Evolutionary conservation across 2,113 vertebrate species (phyloP).

Genomic region (Eudorcas thomsonii): DNA sequence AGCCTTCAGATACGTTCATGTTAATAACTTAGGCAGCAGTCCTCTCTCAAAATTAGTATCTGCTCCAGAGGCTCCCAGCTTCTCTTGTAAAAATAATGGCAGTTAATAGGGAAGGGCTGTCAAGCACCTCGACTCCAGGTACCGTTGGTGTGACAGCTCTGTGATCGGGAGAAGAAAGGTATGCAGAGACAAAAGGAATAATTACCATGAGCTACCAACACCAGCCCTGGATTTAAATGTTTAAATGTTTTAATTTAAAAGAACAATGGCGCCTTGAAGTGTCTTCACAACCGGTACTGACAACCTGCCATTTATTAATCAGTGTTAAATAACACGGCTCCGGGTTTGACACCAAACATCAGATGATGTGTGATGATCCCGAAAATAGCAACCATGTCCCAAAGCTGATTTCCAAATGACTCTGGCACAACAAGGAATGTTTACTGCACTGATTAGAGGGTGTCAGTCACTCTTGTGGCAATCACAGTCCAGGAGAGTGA

Average conservation of each 20-base stretch:
- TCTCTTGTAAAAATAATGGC: conserved; percentile 67
- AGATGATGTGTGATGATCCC: conserved; percentile 65
- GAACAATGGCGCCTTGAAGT: conserved; percentile 82
- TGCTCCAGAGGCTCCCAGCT: conserved; percentile 62
- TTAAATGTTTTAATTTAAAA: conserved; percentile 84
- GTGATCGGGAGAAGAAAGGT: conserved; percentile 71
- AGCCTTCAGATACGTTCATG: conserved; percentile 45
- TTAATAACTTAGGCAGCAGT: conserved; percentile 59
- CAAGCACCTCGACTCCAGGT: conserved; percentile 71
- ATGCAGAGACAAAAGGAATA: conserved; percentile 81
- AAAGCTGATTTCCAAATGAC: conserved; percentile 14
- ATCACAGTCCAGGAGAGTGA: rapidly evolving
- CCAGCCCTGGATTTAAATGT: conserved; percentile 82
- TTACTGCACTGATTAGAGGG: background rate
- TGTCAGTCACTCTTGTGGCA: background rate
- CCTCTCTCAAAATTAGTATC: conserved; percentile 73
- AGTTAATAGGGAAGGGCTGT: conserved; percentile 76
- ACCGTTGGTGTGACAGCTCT: conserved; percentile 76
- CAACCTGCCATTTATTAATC: conserved; percentile 79
- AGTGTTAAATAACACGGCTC: conserved; percentile 48
- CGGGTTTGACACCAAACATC: conserved; percentile 72
- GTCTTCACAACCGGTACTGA: conserved; percentile 72
- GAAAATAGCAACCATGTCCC: conserved; percentile 27
- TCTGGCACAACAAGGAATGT: background rate
- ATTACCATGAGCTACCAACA: conserved; percentile 79